Conservation (phyloP, 2,888 invertebrate species). For the Apoda limacodes region DNA sequence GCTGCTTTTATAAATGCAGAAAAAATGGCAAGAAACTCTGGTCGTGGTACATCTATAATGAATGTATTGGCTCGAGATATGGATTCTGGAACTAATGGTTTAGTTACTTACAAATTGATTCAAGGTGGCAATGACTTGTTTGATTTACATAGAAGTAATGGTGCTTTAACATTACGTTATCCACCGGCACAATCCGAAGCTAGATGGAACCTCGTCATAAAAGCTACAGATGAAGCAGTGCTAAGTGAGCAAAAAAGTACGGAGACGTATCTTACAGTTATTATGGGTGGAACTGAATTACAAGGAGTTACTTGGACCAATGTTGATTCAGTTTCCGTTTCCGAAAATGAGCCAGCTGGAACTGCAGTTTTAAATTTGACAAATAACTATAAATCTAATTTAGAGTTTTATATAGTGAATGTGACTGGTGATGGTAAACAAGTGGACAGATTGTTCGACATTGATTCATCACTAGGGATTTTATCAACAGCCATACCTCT, state of each 20-base stretch:
- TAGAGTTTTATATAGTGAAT: conserved; percentile 93
- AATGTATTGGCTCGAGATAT: conserved; percentile 86
- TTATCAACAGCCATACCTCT: conserved; percentile 86
- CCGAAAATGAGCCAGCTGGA: conserved; percentile 90
- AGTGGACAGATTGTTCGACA: conserved; percentile 90
- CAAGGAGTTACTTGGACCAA: conserved; percentile 73
- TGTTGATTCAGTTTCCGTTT: conserved; percentile 80
- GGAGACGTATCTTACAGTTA: conserved; percentile 87
- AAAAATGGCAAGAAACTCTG: conserved; percentile 55
- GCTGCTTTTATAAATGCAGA: conserved; percentile 82
- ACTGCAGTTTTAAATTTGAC: conserved; percentile 86
- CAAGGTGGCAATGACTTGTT: conserved; percentile 84
- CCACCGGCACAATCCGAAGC: conserved; percentile 73
- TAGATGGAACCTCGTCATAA: conserved; percentile 84
- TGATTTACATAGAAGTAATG: conserved; percentile 83
- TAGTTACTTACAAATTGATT: conserved; percentile 90
- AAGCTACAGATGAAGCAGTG: conserved; percentile 93
- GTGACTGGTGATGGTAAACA: conserved; percentile 80
- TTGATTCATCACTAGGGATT: conserved; percentile 89
- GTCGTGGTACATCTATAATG: conserved; percentile 77
- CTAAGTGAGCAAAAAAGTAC: conserved; percentile 88
- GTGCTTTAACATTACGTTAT: conserved; percentile 76
- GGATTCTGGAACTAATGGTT: conserved; percentile 92
- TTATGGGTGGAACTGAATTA: conserved; percentile 73
- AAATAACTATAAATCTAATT: conserved; percentile 74